These are phyloP conservation scores for Anthoptus insignis DNA, from an alignment of 2,888 invertebrate genomes.

Conservation along the genomic window DNA sequence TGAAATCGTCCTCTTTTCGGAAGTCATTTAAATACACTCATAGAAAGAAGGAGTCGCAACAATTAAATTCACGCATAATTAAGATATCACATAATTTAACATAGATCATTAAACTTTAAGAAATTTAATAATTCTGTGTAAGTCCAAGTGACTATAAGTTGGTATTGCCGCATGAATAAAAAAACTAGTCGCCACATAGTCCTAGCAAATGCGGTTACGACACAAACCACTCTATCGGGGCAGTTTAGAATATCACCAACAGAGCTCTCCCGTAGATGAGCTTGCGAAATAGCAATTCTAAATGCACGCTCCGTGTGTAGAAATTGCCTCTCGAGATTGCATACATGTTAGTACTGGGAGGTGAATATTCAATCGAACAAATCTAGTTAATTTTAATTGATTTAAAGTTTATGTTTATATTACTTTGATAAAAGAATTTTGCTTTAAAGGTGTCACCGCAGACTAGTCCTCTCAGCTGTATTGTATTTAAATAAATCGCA, in stretches of 20 bases:
- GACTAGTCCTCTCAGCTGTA: too few relatives aligned
- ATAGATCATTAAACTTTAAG: not conserved
- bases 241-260: slow-evolving; percentile 82
- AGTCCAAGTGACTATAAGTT: too few relatives aligned
- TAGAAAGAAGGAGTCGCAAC: too few relatives aligned
- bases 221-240: slow-evolving; percentile 66
- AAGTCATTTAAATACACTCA: too few relatives aligned
- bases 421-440: too few relatives aligned
- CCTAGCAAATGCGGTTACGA: slow-evolving; percentile 68
- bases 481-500: too few relatives aligned
- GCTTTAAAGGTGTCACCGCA: too few relatives aligned
- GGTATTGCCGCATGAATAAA: not conserved
- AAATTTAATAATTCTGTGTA: too few relatives aligned
- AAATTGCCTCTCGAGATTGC: slow-evolving; percentile 49
- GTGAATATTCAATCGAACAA: slow-evolving; percentile 3
- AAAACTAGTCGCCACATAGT: not conserved
- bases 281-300: slow-evolving; percentile 69
- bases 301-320: slow-evolving; percentile 60
- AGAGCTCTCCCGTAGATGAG: slow-evolving; percentile 77
- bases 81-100: too few relatives aligned
- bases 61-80: too few relatives aligned
- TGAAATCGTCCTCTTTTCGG: too few relatives aligned
- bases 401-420: not conserved
- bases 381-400: not conserved
- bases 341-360: slow-evolving; percentile 25